Evolutionary conservation across 2,113 vertebrate species (phyloP).

Genomic region (Camarhynchus parvulus): DNA sequence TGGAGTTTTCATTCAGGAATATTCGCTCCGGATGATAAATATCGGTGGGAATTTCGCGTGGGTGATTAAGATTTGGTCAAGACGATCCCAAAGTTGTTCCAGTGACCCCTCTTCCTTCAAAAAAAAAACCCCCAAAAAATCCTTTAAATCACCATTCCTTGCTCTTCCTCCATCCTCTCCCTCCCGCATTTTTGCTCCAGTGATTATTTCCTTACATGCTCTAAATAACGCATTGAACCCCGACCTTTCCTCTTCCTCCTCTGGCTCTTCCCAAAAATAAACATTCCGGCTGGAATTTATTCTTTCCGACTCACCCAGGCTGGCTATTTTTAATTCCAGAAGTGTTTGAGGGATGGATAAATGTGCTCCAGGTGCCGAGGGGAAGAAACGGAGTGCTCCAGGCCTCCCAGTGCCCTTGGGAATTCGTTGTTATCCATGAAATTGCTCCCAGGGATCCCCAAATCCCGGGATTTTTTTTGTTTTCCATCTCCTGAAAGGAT

Average conservation of each 20-base stretch:
- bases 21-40: neutral
- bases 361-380: neutral
- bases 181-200: conserved; percentile 32
- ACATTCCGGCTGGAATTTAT: neutral
- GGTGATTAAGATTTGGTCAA: rapidly evolving
- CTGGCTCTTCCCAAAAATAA: neutral
- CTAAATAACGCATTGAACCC: conserved; percentile 55
- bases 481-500: neutral
- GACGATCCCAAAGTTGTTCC: rapidly evolving
- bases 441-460: neutral
- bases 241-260: conserved; percentile 26
- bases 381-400: neutral
- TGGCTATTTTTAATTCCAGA: conserved; percentile 33
- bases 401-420: neutral
- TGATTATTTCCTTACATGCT: conserved; percentile 69
- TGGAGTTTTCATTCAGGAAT: rapidly evolving
- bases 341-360: neutral
- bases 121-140: neutral
- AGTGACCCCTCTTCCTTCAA: neutral
- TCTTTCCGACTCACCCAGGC: neutral
- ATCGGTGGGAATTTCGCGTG: rapidly evolving
- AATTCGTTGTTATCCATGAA: neutral
- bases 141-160: neutral
- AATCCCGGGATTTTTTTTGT: rapidly evolving
- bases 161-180: neutral